Base-by-base conservation (phyloP, 2,797 vertebrate species). In the Astyanax mexicanus region DNA sequence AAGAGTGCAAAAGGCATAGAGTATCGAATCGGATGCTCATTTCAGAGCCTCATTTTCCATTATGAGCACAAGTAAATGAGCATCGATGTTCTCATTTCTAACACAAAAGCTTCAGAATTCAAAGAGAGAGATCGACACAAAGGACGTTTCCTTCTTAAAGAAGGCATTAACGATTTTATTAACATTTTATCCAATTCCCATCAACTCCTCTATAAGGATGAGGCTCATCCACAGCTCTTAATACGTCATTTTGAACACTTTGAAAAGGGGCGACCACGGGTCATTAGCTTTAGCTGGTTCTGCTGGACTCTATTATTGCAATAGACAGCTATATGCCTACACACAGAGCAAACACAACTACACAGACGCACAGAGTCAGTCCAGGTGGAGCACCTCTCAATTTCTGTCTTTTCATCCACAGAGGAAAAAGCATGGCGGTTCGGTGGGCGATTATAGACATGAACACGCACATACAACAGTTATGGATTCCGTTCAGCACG, bases 341-440 rank as follows among this genome's bases (percentile, higher is more conserved):
- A 58, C 29, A 40, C 8, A 60, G 54, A 29, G 47, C 42, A 29
- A 4, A 74, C 15, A 27, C 32, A 57, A 58, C n/a, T n/a, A n/a
- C 23, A 67, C 49, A 44, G 57, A 65, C 21, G 35, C 52, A 19
- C 64, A 42, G 42, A 49, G 32, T 4, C 25, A 44, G 60, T 69
- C 62, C 65, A 79, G 66, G 72, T 40, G 45, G 69, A 57, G 45
- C 32, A 65, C 8, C 55, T 9, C 7, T 17, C n/a, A n/a, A n/a
- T 5, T 6, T 49, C 25, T 57, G 37, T n/a, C 11, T 45, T 37
- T 15, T 35, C 51, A 49, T 72, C 29, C 40, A 58, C 67, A 51
- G 19, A 44, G 45, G 0, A 38, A 13, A 69, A 9, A 25, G 6
- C 6, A 38, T 1, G n/a, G 69, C 4, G 5, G 29, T 51, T 62